Percentiles rank a stretch among this genome's conserved stretches.
Evolutionary conservation across 1,140 invertebrate species (phyloP).

Genomic region (Aphis gossypii): DNA sequence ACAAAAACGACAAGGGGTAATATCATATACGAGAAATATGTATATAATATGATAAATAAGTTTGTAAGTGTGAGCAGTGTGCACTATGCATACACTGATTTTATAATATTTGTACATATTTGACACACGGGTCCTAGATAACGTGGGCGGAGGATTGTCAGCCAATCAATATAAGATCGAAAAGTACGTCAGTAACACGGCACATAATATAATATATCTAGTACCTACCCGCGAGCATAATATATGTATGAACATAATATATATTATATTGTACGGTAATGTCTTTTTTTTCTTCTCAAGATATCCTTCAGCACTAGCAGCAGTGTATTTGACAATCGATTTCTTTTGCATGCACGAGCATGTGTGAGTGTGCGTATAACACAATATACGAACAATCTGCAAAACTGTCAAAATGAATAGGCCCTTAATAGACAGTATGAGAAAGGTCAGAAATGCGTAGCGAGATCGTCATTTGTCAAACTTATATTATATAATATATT

Average conservation of each 20-base stretch:
- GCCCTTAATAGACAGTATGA: not conserved
- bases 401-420: slow-evolving; percentile 14
- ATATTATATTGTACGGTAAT: not conserved
- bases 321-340: slow-evolving; percentile 17
- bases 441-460: not conserved
- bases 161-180: not conserved
- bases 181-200: not conserved
- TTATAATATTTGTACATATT: not conserved
- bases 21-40: not conserved
- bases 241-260: not conserved
- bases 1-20: not conserved
- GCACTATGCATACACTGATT: not conserved
- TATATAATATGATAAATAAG: not conserved
- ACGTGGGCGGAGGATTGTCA: not conserved
- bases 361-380: not conserved
- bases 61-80: no score
- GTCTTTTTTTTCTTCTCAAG: not conserved
- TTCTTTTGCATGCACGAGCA: not conserved
- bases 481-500: not conserved
- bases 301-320: not conserved
- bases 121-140: not conserved
- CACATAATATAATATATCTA: not conserved
- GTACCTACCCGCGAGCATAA: not conserved
- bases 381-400: not conserved
- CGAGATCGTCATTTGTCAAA: slow-evolving; percentile 12